phyloP scores from a whole-genome alignment of 1,140 invertebrate species.

The Eurosta solidaginis region DNA sequence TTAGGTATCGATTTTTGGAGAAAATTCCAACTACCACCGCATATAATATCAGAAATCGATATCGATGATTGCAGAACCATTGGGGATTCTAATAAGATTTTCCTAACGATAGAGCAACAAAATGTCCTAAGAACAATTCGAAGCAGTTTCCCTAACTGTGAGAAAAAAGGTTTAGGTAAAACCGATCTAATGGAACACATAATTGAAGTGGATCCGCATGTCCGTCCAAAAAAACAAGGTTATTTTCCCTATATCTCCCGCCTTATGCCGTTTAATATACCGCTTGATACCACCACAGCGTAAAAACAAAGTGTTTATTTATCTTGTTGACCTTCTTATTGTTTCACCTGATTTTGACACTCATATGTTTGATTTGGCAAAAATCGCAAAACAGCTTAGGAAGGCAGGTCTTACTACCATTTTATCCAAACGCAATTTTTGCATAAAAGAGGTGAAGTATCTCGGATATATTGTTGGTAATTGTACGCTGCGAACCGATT shows the following conservation, averaged over 20 bases:
- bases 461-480: slow-evolving; percentile 29
- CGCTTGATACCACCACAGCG: not conserved
- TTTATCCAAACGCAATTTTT: slow-evolving; percentile 59
- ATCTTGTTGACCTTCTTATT: not conserved
- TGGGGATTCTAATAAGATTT: no score
- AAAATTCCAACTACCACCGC: no score
- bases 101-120: no score
- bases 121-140: no score
- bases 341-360: not conserved
- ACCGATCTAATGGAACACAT: slow-evolving; percentile 15
- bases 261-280: not conserved
- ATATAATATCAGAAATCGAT: no score
- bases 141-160: no score
- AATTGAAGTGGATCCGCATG: slow-evolving; percentile 10
- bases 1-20: no score
- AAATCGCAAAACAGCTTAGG: slow-evolving; percentile 51
- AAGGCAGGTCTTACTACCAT: slow-evolving; percentile 60
- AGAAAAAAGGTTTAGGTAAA: no score
- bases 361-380: not conserved
- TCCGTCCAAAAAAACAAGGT: slow-evolving; percentile 15
- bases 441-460: slow-evolving; percentile 37
- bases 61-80: no score
- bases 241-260: slow-evolving; percentile 18
- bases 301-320: not conserved
- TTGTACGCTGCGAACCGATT: slow-evolving; percentile 29